These are phyloP conservation scores for Pangasius macronema DNA, from an alignment of 2,797 vertebrate species.

Conservation along the genomic window DNA sequence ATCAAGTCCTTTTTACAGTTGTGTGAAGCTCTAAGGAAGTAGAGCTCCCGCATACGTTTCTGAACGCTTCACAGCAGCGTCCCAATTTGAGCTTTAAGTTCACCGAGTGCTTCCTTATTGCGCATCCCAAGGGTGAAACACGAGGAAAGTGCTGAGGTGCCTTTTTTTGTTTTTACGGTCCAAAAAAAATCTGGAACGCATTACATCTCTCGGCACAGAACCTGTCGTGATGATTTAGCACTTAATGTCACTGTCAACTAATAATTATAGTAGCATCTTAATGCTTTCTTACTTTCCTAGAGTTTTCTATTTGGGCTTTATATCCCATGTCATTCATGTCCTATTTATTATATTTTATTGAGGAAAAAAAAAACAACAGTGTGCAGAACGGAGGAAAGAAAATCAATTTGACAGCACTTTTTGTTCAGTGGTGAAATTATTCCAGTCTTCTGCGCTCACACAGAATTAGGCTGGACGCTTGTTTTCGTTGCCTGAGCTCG, in stretches of 20 bases:
- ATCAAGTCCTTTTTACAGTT: background rate
- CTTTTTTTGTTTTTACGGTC: background rate
- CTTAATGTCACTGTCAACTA: background rate
- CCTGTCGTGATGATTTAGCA: background rate
- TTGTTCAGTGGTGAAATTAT: background rate
- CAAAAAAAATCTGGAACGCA: conserved; percentile 11
- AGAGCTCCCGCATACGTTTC: background rate
- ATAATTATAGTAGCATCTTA: background rate
- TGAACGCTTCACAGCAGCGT: background rate
- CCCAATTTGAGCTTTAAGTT: background rate
- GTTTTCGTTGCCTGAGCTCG: background rate
- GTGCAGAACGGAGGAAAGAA: background rate
- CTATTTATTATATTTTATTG: background rate
- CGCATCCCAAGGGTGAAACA: background rate
- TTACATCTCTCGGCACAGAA: background rate
- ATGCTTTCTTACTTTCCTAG: conserved; percentile 2
- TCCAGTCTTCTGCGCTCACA: no score
- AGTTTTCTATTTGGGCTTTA: background rate
- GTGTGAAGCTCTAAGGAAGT: background rate
- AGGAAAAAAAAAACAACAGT: background rate
- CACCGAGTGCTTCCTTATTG: background rate
- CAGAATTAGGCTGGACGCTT: background rate
- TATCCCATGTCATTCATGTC: background rate
- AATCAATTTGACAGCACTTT: background rate
- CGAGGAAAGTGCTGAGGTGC: background rate